phyloP scores from a whole-genome alignment of 2,797 vertebrate species.

The Emys orbicularis region DNA sequence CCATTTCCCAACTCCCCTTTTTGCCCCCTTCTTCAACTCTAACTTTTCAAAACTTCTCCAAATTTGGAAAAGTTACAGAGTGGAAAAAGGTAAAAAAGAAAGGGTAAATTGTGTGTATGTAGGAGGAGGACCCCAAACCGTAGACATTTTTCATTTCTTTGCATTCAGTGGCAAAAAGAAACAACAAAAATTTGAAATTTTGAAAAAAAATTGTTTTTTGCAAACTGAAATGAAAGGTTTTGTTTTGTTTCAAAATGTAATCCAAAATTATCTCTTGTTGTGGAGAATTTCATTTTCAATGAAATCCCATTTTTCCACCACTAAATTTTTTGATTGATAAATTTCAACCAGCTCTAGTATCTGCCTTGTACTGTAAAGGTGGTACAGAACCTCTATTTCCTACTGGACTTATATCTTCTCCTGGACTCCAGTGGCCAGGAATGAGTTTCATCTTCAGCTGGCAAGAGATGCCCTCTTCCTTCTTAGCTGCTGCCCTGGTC shows the following conservation, averaged over 20 bases:
- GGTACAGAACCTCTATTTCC: background rate
- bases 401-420: background rate
- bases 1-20: background rate
- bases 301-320: background rate
- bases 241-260: background rate
- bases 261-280: background rate
- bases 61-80: background rate
- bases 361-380: background rate
- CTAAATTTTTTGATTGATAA: background rate
- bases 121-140: background rate
- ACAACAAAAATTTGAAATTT: background rate
- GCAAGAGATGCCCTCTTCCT: background rate
- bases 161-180: background rate
- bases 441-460: background rate
- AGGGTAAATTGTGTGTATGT: background rate
- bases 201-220: background rate
- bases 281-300: background rate
- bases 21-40: background rate
- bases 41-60: background rate
- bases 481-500: background rate
- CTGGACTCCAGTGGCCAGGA: background rate
- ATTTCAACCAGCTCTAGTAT: background rate
- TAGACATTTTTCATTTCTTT: background rate
- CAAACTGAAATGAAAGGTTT: background rate
- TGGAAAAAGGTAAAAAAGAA: too few relatives aligned